Evolutionary conservation across 2,888 invertebrate species (phyloP).

Genomic region (Aleiodes testaceus): DNA sequence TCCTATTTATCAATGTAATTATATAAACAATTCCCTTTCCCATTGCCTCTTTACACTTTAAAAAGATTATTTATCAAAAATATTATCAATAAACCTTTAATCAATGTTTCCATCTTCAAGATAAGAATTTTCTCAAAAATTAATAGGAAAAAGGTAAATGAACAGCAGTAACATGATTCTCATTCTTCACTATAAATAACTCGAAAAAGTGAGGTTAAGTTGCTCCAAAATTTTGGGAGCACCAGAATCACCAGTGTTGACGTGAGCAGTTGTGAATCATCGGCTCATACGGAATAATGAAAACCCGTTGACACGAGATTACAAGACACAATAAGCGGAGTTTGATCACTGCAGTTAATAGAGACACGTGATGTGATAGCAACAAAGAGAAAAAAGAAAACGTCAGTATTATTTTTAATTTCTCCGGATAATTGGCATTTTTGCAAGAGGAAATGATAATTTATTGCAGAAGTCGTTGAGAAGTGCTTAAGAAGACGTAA

Average conservation of each 20-base stretch:
- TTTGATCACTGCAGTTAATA: not conserved
- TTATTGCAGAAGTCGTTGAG: not conserved
- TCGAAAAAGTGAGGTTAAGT: not conserved
- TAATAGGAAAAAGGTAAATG: too few relatives aligned
- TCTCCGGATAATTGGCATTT: not conserved
- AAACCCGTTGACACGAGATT: not conserved
- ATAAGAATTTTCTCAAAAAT: too few relatives aligned
- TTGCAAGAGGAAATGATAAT: too few relatives aligned
- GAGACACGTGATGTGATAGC: not conserved
- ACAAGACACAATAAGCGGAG: not conserved
- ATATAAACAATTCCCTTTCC: too few relatives aligned
- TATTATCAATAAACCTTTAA: too few relatives aligned
- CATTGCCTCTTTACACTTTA: too few relatives aligned
- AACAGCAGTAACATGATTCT: too few relatives aligned
- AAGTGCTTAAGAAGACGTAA: not conserved
- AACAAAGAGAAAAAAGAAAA: not conserved
- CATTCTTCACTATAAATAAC: too few relatives aligned
- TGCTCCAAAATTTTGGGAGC: too few relatives aligned
- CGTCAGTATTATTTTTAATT: slow-evolving; percentile 11
- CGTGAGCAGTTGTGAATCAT: not conserved
- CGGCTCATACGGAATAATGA: not conserved
- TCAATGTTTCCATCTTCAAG: too few relatives aligned
- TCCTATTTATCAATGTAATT: not conserved
- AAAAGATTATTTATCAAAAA: too few relatives aligned
- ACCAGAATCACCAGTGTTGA: not conserved